Conservation (phyloP, 2,888 invertebrate species). For the Dendrolimus houi region DNA sequence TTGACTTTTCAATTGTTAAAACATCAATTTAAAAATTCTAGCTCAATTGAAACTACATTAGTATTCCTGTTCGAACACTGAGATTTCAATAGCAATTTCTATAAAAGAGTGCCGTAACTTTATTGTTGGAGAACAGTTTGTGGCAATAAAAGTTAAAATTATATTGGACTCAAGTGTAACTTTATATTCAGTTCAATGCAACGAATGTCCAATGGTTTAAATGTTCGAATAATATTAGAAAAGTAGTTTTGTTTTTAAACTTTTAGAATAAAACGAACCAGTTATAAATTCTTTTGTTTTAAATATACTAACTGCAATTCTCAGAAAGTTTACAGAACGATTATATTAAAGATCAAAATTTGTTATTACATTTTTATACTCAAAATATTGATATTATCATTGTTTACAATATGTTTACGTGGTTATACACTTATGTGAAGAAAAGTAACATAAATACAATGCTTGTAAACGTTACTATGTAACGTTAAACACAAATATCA, state of each 20-base stretch:
- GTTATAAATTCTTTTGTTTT: no score
- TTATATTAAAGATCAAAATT: no score
- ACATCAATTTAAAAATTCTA: not conserved
- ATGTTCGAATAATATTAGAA: not conserved
- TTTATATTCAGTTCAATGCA: not conserved
- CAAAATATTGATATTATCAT: no score
- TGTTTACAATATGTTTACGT: no score
- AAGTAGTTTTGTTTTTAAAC: not conserved
- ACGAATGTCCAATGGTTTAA: not conserved
- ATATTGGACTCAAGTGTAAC: not conserved
- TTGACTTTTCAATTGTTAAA: not conserved
- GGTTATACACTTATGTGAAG: no score
- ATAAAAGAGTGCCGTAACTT: not conserved
- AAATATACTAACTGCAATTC: no score
- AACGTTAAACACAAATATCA: no score
- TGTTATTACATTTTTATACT: no score
- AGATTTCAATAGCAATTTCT: not conserved
- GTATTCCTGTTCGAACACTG: not conserved
- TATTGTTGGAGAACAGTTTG: not conserved
- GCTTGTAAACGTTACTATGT: no score
- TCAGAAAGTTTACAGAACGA: no score
- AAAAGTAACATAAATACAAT: no score
- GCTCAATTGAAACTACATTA: not conserved
- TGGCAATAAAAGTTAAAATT: not conserved
- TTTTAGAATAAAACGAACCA: no score